Base-by-base conservation (phyloP, 2,797 vertebrate genomes). In the Manis pentadactyla region DNA sequence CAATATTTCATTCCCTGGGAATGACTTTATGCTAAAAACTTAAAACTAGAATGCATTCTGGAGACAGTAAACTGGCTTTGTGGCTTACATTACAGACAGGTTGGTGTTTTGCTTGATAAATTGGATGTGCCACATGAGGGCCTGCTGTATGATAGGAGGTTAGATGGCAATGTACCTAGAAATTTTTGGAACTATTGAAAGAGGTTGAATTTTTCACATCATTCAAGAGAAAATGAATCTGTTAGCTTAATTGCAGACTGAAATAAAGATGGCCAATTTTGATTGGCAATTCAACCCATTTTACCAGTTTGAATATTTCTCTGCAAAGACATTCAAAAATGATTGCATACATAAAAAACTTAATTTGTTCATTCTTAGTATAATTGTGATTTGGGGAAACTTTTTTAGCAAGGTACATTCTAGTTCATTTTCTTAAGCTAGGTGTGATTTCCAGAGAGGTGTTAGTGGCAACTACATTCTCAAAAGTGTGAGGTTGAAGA, bases 301-400 rank as follows among this genome's bases (percentile, higher is more conserved):
- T 93, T 93, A 66, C n/a, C 19, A 59, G 49, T 74, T 34, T 79
- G 87, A 91, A 46, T 64, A 86, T 79, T 79, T 89, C 46, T 57
- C 66, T 79, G 25, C 61, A 82, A 95, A 96, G 78, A 71, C 37
- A 42, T 81, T 74, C 13, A 75, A 74, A 93, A 68, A 15, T 63
- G n/a, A 78, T 57, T 87, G 39, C 29, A 14, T 42, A 81, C 37
- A 78, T 71, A 55, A 39, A 64, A 31, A 5, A 64, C 59, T 74
- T 25, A 31, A 93, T 87, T 68, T 92, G 63, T 64, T 94, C 37
- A 71, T 94, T 71, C 77, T 83, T 71, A 64, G 42, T 37, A 71
- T 78, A 87, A 87, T 63, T 73, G 39, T 71, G 34, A 84, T 71
- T 87, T 25, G 17, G 63, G 57, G 21, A 77, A 87, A 92, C 71